Evolutionary conservation across 2,797 vertebrate genomes (phyloP).

Genomic region (Poeciliopsis presidionis): DNA sequence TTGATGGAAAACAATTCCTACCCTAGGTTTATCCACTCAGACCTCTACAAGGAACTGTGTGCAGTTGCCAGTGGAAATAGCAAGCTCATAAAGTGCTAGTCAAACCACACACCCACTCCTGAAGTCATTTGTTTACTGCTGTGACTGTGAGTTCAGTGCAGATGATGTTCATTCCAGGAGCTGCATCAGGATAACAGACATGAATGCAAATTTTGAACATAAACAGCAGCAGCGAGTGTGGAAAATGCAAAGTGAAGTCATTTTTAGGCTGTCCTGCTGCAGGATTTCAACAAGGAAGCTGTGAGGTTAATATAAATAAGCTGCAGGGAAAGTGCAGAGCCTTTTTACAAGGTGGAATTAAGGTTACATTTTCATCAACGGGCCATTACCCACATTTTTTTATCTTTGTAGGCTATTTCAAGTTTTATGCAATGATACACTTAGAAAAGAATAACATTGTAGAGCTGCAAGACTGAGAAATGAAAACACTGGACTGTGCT

Average conservation of each 20-base stretch:
- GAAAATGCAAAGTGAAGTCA: slow-evolving; percentile 45
- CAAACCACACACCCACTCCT: slow-evolving; percentile 22
- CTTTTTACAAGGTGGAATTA: slow-evolving; percentile 24
- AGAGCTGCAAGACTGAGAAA: neutral
- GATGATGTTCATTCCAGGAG: slow-evolving; percentile 28
- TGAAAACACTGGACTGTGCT: neutral
- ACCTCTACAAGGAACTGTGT: slow-evolving; percentile 87
- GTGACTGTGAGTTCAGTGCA: slow-evolving; percentile 23
- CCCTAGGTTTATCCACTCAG: slow-evolving; percentile 87
- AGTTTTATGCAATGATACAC: slow-evolving; percentile 1
- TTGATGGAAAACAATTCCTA: slow-evolving; percentile 95
- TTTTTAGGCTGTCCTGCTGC: slow-evolving; percentile 18
- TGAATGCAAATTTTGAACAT: slow-evolving; percentile 52
- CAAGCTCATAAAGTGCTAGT: slow-evolving; percentile 43
- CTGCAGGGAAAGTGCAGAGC: slow-evolving; percentile 7
- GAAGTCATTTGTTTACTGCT: slow-evolving; percentile 60
- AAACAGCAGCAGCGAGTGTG: slow-evolving; percentile 25
- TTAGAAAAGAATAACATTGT: neutral
- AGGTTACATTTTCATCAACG: slow-evolving; percentile 14
- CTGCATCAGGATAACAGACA: slow-evolving; percentile 29
- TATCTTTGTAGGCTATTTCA: neutral
- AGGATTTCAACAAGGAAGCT: slow-evolving; percentile 12
- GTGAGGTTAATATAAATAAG: slow-evolving; percentile 12
- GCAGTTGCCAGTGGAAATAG: slow-evolving; percentile 60
- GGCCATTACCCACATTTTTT: slow-evolving; percentile 23